Base-by-base conservation (phyloP, 1,140 invertebrate species). In the Zaprionus camerounensis region DNA sequence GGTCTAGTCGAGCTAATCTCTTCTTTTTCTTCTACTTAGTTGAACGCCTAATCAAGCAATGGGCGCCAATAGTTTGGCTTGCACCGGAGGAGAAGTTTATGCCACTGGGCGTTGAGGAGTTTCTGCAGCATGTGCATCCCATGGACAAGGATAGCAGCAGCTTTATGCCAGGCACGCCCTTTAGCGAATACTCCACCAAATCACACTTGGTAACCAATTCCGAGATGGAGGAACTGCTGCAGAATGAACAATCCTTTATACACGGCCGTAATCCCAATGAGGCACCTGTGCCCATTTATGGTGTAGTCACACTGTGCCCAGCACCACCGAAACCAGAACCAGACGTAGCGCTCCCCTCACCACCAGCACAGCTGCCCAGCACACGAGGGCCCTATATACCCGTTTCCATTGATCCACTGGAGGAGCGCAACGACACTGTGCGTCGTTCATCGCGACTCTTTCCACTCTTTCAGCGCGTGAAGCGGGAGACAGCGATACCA, bases 31-130 rank as follows among this genome's bases (percentile, higher is more conserved):
- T 71, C 49, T 64, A 58, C 49, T 38, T 82, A 94, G 94, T 94
- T 61, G 93, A 93, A 77, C 88, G 80, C 51, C 71, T 94, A 17
- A 93, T 94, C 59, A 93, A 84, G 64, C 92, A 94, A 84, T 95
- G 95, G 95, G 94, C 95, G 2, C 95, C 95, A 5, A 87, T 95
- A n/a, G 93, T 96, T 26, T 95, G 94, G 94, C 91, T 95, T 34
- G 94, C 95, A 56, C 95, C 95, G 7, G 94, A 94, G 57, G 95
- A 96, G 91, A 94, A 94, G 91, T 95, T 95, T 71, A 92, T 95
- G 81, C 95, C 95, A 0, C 91, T 94, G 55, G 94, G 93, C 69
- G 95, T 95, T 12, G 93, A 95, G 51, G 94, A 95, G 67, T 95
- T 95, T 80, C 86, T 96, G 15, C 86, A 94, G 63, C 93, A 95